A percentile compares a stretch with the other conserved stretches of the same genome.
These are phyloP conservation scores for Esperia sulphurella DNA, from an alignment of 2,888 invertebrate genomes.

Conservation along the genomic window DNA sequence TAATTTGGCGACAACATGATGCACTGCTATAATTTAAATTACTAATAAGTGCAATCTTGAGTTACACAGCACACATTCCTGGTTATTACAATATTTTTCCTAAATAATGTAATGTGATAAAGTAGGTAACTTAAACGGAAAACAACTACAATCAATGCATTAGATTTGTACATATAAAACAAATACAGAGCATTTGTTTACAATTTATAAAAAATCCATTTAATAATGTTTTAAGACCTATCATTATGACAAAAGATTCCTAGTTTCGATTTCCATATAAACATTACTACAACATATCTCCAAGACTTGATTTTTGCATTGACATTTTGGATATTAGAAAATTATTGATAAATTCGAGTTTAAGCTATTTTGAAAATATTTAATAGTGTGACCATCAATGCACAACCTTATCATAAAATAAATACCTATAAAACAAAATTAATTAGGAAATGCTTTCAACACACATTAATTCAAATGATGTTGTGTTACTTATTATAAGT, in stretches of 20 bases:
- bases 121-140: not conserved
- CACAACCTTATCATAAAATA: constrained; percentile 16
- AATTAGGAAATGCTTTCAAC: constrained; percentile 20
- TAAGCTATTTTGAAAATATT: constrained; percentile 4
- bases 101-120: too few relatives aligned
- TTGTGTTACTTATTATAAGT: constrained; percentile 29
- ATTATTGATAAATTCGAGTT: not conserved
- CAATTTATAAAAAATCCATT: not conserved
- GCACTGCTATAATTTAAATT: not conserved
- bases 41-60: not conserved
- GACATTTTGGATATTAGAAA: not conserved
- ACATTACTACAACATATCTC: too few relatives aligned
- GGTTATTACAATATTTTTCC: too few relatives aligned
- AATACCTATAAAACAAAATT: constrained; percentile 15
- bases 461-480: constrained; percentile 28
- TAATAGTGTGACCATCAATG: not conserved
- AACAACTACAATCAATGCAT: not conserved
- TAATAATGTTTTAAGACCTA: not conserved
- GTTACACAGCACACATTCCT: not conserved
- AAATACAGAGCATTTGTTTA: not conserved
- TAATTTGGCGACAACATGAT: not conserved
- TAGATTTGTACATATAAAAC: not conserved
- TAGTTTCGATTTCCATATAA: too few relatives aligned
- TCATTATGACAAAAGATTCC: not conserved
- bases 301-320: too few relatives aligned